phyloP scores from a whole-genome alignment of 1,140 invertebrate species.

The Halyomorpha halys region DNA sequence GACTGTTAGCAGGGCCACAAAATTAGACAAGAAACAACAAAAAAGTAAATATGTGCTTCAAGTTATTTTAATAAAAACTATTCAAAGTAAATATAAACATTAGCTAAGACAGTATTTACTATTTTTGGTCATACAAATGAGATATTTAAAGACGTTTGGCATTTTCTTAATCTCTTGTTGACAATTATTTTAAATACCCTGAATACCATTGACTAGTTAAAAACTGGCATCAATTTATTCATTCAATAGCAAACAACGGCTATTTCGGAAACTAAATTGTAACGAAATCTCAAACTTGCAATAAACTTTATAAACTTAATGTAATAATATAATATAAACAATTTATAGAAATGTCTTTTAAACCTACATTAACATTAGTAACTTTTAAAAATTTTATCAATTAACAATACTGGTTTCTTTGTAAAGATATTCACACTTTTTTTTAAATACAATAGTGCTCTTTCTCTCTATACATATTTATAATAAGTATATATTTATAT shows the following conservation, averaged over 20 bases:
- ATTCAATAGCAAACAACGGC: not conserved
- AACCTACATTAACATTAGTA: slow-evolving; percentile 16
- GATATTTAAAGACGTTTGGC: too few species aligned
- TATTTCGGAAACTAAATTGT: not conserved
- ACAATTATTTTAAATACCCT: slow-evolving; percentile 10
- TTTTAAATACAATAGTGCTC: slow-evolving; percentile 22
- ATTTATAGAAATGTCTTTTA: slow-evolving; percentile 20
- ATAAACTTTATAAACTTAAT: slow-evolving; percentile 22
- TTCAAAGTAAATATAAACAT: too few species aligned
- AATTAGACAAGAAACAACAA: too few species aligned
- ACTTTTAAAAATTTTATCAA: slow-evolving; percentile 16
- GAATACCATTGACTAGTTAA: slow-evolving; percentile 14
- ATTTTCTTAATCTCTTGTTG: slow-evolving; percentile 1
- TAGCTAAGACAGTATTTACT: too few species aligned
- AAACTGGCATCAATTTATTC: slow-evolving; percentile 9
- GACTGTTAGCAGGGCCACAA: too few species aligned
- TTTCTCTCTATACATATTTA: slow-evolving; percentile 19
- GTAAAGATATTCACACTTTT: slow-evolving; percentile 21
- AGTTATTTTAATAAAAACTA: too few species aligned
- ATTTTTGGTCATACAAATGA: too few species aligned
- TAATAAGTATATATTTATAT: slow-evolving; percentile 22
- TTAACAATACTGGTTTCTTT: slow-evolving; percentile 18
- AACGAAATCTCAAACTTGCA: slow-evolving; percentile 12
- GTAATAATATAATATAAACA: slow-evolving; percentile 14
- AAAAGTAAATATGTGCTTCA: too few species aligned